A percentile compares a stretch with the other conserved stretches of the same genome.
Conservation (phyloP, 2,888 invertebrate species). For the Cybosia mesomella region DNA sequence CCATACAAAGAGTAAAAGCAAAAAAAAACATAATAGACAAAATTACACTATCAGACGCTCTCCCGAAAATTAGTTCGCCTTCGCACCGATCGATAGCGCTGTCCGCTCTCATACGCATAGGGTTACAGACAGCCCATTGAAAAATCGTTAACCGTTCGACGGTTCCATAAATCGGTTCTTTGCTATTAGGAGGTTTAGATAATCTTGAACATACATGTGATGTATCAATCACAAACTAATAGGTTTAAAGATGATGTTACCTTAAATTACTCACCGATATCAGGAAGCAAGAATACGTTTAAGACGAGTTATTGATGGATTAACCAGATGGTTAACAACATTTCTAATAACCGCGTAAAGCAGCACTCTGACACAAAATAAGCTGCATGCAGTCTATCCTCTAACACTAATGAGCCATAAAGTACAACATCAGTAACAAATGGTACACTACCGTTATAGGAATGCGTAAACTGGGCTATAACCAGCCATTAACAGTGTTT, state of each 20-base stretch:
- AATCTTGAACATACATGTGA: no score
- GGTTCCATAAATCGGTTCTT: no score
- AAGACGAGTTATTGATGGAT: not conserved
- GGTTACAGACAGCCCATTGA: no score
- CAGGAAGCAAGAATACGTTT: not conserved
- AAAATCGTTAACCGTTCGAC: no score
- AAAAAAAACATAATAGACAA: no score
- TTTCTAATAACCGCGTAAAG: not conserved
- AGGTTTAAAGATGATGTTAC: not conserved
- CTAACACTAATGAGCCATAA: slow-evolving; percentile 24
- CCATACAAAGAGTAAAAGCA: no score
- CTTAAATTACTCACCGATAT: not conserved
- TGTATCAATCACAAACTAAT: no score
- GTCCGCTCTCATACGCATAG: no score
- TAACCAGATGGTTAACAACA: not conserved
- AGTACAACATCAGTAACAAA: slow-evolving; percentile 26
- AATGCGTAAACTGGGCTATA: slow-evolving; percentile 44
- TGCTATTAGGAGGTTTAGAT: no score
- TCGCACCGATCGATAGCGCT: no score
- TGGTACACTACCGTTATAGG: slow-evolving; percentile 44
- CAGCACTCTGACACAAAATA: not conserved
- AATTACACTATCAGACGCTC: no score
- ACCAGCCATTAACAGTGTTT: slow-evolving; percentile 58
- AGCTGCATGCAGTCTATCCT: not conserved
- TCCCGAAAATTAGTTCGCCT: no score